Percentiles rank a stretch among this genome's conserved stretches.
Conservation (phyloP, 1,140 invertebrate genomes). For the Idris sp. region DNA sequence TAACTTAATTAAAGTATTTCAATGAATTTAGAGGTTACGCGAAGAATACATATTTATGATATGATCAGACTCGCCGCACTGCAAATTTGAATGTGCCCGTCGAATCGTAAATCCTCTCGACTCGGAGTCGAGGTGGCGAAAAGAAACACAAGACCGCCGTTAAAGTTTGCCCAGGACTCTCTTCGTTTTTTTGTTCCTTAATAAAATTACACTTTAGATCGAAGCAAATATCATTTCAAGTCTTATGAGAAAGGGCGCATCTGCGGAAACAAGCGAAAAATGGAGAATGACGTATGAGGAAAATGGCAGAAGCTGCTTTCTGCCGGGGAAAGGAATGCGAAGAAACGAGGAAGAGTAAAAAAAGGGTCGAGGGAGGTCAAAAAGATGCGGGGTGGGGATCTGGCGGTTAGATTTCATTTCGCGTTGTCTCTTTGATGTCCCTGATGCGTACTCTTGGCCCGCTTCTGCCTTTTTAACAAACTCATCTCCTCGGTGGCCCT, state of each 20-base stretch:
- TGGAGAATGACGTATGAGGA: slow-evolving; percentile 33
- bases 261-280: slow-evolving; percentile 38
- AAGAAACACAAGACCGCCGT: slow-evolving; percentile 11
- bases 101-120: slow-evolving; percentile 56
- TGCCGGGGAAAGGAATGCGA: slow-evolving; percentile 38
- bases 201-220: slow-evolving; percentile 52
- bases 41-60: slow-evolving; percentile 77
- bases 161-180: slow-evolving; percentile 15
- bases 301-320: slow-evolving; percentile 36
- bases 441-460: slow-evolving; percentile 77
- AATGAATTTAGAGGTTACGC: slow-evolving; percentile 72
- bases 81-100: slow-evolving; percentile 69
- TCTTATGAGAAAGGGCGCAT: slow-evolving; percentile 51
- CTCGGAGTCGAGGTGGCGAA: slow-evolving; percentile 33
- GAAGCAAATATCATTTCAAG: slow-evolving; percentile 11
- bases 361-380: slow-evolving; percentile 50
- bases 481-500: slow-evolving; percentile 77
- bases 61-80: slow-evolving; percentile 65
- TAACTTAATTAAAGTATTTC: slow-evolving; percentile 78
- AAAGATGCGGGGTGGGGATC: slow-evolving; percentile 49
- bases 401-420: slow-evolving; percentile 78
- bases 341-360: slow-evolving; percentile 50
- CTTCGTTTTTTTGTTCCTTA: slow-evolving; percentile 17
- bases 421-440: slow-evolving; percentile 78
- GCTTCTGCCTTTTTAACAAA: slow-evolving; percentile 79